These are phyloP conservation scores for Xenus cinereus DNA, from an alignment of 2,113 vertebrate species.

Conservation along the genomic window DNA sequence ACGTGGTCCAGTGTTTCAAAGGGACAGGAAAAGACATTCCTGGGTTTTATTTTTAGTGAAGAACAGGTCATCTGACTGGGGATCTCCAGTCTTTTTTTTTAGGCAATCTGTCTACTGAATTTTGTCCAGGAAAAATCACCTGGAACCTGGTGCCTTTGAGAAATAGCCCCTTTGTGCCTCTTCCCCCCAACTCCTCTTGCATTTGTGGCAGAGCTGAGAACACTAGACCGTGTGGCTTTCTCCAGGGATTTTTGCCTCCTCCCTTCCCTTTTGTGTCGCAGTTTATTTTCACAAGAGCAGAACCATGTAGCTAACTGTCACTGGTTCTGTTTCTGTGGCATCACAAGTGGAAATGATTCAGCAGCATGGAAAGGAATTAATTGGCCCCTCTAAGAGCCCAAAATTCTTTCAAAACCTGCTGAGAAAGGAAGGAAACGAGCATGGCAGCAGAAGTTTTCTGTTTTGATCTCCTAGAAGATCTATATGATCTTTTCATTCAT, in stretches of 20 bases:
- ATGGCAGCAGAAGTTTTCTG: not conserved
- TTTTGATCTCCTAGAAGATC: not conserved
- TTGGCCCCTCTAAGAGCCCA: not conserved
- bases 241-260: not conserved
- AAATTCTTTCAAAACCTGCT: not conserved
- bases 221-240: not conserved
- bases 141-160: not conserved
- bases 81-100: not conserved
- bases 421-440: not conserved
- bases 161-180: not conserved
- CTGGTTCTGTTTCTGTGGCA: not conserved
- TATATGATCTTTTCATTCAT: not conserved
- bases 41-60: not conserved
- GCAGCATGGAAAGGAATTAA: not conserved
- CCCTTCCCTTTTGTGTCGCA: not conserved
- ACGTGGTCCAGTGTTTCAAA: not conserved
- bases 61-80: not conserved
- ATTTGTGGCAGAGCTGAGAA: not conserved
- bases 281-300: conserved; percentile 6
- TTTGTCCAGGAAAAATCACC: not conserved
- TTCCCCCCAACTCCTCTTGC: not conserved
- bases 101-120: not conserved
- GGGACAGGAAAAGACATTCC: not conserved
- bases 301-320: not conserved
- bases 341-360: conserved; percentile 12